Conservation (phyloP, 2,888 invertebrate species). For the Eretmocerus hayati region DNA sequence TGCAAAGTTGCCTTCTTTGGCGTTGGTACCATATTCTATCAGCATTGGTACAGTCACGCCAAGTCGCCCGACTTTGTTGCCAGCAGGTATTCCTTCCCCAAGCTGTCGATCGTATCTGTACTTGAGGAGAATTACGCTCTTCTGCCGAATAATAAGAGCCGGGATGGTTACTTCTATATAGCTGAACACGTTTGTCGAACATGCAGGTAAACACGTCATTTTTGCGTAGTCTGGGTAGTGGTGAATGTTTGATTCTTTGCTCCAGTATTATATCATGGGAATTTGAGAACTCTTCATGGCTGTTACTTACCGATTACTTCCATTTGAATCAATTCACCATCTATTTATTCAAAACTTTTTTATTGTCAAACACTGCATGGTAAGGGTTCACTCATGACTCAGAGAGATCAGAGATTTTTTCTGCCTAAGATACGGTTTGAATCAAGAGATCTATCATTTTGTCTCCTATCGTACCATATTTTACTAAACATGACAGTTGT, state of each 20-base stretch:
- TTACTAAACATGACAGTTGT: too few species aligned
- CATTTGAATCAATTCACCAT: not conserved
- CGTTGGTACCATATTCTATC: constrained; percentile 33
- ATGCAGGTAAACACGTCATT: constrained; percentile 29
- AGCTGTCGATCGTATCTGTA: constrained; percentile 26
- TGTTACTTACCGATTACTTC: too few species aligned
- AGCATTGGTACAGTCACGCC: constrained; percentile 36
- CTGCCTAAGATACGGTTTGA: too few species aligned
- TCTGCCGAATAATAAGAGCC: constrained; percentile 17
- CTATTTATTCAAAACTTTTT: not conserved
- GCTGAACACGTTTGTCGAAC: constrained; percentile 35
- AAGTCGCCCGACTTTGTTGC: constrained; percentile 33
- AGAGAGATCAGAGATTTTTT: too few species aligned
- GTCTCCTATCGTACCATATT: too few species aligned
- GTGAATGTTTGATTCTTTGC: too few species aligned
- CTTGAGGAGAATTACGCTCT: constrained; percentile 21
- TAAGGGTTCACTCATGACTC: too few species aligned
- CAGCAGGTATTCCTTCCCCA: constrained; percentile 35
- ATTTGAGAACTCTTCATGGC: too few species aligned
- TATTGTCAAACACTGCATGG: too few species aligned
- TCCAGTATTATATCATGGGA: too few species aligned
- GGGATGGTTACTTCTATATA: constrained; percentile 31
- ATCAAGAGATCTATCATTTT: too few species aligned
- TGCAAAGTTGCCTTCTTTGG: constrained; percentile 39
- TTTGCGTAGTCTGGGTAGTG: too few species aligned